Base-by-base conservation (phyloP, 2,797 vertebrate species). In the Danio albolineatus region DNA sequence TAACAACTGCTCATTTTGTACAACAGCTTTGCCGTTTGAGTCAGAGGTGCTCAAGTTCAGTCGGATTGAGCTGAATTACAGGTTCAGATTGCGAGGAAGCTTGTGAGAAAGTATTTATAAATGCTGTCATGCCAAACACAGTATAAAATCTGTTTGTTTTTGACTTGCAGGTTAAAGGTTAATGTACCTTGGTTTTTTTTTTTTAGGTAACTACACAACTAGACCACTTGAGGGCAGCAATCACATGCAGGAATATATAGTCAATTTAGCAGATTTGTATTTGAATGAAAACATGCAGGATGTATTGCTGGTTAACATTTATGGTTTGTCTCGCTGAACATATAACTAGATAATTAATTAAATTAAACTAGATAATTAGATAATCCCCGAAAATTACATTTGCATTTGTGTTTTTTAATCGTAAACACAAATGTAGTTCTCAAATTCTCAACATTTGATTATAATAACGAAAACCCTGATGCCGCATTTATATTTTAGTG, bases 221-320 rank as follows among this genome's bases (percentile, higher is more conserved):
- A 0, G 51, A 17, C 12, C 81, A 80, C 84, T 41, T 53, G 84
- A 74, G 59, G 84, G 81, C 81, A 83, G 74, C 69, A 75, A 28
- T 2, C 48, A 2, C 57, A 66, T 44, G 57, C 53, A 59, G 51
- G 61, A 36, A 16, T 1, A 16, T 1, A 65, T 39, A 21, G 1
- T 69, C 54, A 62, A 41, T 12, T 36, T n/a, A 38, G 10, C 43
- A 28, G 41, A 9, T 13, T 1, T 10, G 7, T 69, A 59, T 48
- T 38, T 1, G 21, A 7, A 16, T 13, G 43, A 28, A 12, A 7
- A 28, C 17, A 8, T 13, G 5, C 4, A 19, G 28, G 0, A 28
- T 64, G 16, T 8, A 56, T 13, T 13, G 3, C 17, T 4, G 6
- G n/a, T 72, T 44, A 57, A 21, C 39, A 12, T 72, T 16, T 38